Evolutionary conservation across 2,888 invertebrate genomes (phyloP), one percentile per base, ranked within the genome.

Genomic region (Schizaphis graminum): DNA sequence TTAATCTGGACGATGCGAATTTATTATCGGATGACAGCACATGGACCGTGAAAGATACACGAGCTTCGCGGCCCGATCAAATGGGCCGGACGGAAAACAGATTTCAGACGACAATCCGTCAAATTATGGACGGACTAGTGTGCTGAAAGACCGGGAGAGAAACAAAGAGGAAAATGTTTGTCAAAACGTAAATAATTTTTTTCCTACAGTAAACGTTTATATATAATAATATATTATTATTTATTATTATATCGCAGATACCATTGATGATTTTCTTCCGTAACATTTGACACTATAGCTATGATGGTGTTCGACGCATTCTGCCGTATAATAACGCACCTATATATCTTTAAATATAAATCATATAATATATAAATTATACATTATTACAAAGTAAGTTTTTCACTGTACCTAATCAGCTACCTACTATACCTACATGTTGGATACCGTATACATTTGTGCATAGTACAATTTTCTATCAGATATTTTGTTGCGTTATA

Each of bases 41-140:
- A 47, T 84, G 85, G 47, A 86, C 93, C 93, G 86, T 94, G 85
- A 94, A n/a, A 89, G 93, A 93, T 93, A 90, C 90, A 91, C 90
- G 93, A 93, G 77, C 28, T 8, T 44, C 56, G 41, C 53, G 26
- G 47, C 61, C 61, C 47, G 47, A 90, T 24, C 84, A 93, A 93
- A 93, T 90, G 89, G 89, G 85, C 93, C 11, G 93, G 86, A 94
- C 49, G 53, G 44, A 47, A 35, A 93, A 90, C 85, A 86, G 89
- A 93, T 93, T 93, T 90, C 85, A 35, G 89, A 91, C 89, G 89
- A 49, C 57, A 35, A 93, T 89, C 49, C 87, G 92, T 92, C 86
- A 92, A 67, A 87, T 87, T 49, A 47, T 13, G 35, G 28, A 24
- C 28, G 24, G 41, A 35, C 77, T 67, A 21, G 77, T 35, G 35